Evolutionary conservation across 2,888 invertebrate species (phyloP), one percentile per base, ranked within the genome.

Genomic region (Lymantria monacha): DNA sequence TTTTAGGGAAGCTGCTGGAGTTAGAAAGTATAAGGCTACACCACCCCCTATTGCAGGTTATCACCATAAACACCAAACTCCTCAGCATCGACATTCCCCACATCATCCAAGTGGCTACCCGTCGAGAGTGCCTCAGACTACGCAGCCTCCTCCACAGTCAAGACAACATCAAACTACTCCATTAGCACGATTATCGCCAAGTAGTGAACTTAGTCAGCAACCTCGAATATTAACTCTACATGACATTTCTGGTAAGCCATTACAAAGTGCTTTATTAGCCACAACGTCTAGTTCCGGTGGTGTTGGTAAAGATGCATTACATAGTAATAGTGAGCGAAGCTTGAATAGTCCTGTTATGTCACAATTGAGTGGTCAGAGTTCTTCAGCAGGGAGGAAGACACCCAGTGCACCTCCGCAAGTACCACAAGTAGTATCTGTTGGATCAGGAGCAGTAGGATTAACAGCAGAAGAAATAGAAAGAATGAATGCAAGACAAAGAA

Each of bases 381-480:
- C 96, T 10, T 95, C 95, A 46, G 95, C 95, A 9, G 95, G 96
- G 57, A 92, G 96, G 40, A 96, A 96, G 79, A 94, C 94, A 46
- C 94, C 94, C 0, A 93, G 92, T 44, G 94, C 93, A 3, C 94
- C 95, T 7, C 92, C 94, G 0, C 95, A 95, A 72, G 94, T 94
- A 7, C 94, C 95, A 42, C 93, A 93, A 71, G 93, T 93, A 14
- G 93, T 93, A 44, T 93, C 94, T 7, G 93, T 94, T n/a, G 93
- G 94, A 3, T 91, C 93, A 11, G 93, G 93, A 0, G 93, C 94
- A 0, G 96, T 97, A 85, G 97, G 98, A 0, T 88, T 98, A 10
- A 98, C 98, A 0, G 96, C 97, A 31, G 98, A 98, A 85, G 98
- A 98, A 88, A 97, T 98, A 61, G 97, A 98, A 80, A 92, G 97